Conservation (phyloP, 2,797 vertebrate species). For the Cuculus canorus region DNA sequence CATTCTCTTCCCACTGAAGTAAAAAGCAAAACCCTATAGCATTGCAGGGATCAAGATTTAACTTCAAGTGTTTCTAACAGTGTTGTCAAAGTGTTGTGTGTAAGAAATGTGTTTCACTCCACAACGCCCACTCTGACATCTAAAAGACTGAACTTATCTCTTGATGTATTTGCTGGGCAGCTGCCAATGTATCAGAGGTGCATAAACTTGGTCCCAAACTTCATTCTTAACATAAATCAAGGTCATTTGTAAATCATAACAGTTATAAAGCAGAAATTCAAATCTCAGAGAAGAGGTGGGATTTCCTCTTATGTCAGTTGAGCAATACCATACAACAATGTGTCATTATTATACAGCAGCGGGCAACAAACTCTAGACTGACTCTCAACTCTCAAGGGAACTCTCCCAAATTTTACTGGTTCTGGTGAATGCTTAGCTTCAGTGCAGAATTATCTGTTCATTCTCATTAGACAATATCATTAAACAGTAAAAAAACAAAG, state of each 20-base stretch:
- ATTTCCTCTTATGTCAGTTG: background rate
- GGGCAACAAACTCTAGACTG: background rate
- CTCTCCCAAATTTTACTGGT: background rate
- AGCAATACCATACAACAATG: background rate
- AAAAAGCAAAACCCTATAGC: background rate
- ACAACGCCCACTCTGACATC: background rate
- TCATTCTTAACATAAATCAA: background rate
- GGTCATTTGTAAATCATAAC: background rate
- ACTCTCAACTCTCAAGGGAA: background rate
- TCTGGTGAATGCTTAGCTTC: background rate
- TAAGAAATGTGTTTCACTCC: background rate
- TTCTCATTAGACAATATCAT: background rate
- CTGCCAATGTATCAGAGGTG: background rate
- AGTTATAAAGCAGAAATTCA: background rate
- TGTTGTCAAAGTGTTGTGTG: background rate
- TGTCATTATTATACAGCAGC: background rate
- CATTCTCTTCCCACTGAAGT: background rate
- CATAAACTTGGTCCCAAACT: background rate
- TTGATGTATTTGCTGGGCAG: background rate
- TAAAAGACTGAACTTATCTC: background rate
- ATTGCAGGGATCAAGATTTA: background rate
- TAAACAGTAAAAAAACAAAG: slow-evolving; percentile 16
- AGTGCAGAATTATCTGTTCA: background rate
- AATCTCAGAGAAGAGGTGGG: background rate
- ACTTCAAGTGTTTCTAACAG: background rate